A percentile compares a stretch with the other conserved stretches of the same genome.
These are phyloP conservation scores for Corythornis cristatus DNA, from an alignment of 2,113 vertebrate species.

Conservation along the genomic window DNA sequence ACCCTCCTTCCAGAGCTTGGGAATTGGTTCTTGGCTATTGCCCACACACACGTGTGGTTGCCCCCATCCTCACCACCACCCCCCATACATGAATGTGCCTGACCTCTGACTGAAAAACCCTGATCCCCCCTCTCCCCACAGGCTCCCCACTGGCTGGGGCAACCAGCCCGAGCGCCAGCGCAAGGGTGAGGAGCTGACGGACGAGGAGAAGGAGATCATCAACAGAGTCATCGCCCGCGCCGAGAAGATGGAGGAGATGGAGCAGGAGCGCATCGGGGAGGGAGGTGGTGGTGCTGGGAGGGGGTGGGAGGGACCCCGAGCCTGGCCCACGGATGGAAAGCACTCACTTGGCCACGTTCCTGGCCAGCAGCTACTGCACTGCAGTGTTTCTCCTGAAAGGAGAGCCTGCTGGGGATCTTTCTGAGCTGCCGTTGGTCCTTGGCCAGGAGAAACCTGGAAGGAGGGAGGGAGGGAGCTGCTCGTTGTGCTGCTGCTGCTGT, in stretches of 20 bases:
- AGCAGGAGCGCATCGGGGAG: conserved; percentile 88
- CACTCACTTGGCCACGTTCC: background rate
- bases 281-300: background rate
- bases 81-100: accelerated
- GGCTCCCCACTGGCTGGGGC: conserved; percentile 70
- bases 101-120: accelerated
- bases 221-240: conserved; percentile 91
- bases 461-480: background rate
- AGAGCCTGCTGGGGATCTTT: background rate
- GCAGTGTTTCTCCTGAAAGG: conserved; percentile 23
- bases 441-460: background rate
- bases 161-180: conserved; percentile 66
- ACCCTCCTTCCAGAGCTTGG: background rate
- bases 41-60: accelerated
- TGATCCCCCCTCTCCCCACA: background rate
- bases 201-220: conserved; percentile 96
- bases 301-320: background rate
- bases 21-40: accelerated
- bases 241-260: conserved; percentile 90
- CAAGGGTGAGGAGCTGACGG: conserved; percentile 87
- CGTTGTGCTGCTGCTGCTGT: accelerated
- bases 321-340: background rate
- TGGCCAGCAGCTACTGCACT: conserved; percentile 41
- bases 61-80: too few species aligned
- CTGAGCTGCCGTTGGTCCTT: background rate